phyloP scores from a whole-genome alignment of 2,888 invertebrate species.

The Pristionchus fissidentatus region DNA sequence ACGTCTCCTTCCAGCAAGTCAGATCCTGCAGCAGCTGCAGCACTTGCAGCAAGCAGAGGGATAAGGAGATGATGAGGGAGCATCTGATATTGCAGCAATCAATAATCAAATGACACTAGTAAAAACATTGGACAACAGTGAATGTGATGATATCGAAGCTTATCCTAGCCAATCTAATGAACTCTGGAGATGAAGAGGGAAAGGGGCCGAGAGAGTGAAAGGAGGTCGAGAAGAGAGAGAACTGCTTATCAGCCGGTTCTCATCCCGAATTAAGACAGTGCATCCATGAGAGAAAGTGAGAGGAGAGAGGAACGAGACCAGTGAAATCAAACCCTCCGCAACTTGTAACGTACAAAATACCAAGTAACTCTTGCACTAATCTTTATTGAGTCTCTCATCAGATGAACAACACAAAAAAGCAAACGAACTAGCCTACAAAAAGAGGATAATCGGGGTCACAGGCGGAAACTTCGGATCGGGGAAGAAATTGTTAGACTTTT shows the following conservation, averaged over 20 bases:
- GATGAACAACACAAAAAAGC: constrained; percentile 36
- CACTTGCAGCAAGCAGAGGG: neutral
- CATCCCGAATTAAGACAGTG: too few relatives aligned
- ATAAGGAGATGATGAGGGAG: neutral
- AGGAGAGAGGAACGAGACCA: too few relatives aligned
- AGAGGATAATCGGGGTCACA: neutral
- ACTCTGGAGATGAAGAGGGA: neutral
- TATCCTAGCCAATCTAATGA: neutral
- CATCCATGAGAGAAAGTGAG: too few relatives aligned
- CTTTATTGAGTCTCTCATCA: constrained; percentile 20
- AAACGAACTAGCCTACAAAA: constrained; percentile 4
- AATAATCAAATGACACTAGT: neutral
- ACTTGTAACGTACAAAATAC: neutral
- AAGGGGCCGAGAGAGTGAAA: constrained; percentile 42
- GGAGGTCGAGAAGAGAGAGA: constrained; percentile 35
- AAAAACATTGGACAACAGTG: neutral
- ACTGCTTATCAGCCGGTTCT: constrained; percentile 33
- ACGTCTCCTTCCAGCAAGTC: constrained; percentile 18
- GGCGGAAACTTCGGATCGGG: constrained; percentile 5
- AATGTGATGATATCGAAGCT: neutral
- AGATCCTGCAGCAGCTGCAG: neutral
- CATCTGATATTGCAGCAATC: neutral
- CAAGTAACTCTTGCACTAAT: neutral
- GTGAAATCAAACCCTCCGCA: too few relatives aligned
- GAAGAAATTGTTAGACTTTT: neutral